phyloP scores from a whole-genome alignment of 1,140 invertebrate species.

The Drosophila subpulchrella region DNA sequence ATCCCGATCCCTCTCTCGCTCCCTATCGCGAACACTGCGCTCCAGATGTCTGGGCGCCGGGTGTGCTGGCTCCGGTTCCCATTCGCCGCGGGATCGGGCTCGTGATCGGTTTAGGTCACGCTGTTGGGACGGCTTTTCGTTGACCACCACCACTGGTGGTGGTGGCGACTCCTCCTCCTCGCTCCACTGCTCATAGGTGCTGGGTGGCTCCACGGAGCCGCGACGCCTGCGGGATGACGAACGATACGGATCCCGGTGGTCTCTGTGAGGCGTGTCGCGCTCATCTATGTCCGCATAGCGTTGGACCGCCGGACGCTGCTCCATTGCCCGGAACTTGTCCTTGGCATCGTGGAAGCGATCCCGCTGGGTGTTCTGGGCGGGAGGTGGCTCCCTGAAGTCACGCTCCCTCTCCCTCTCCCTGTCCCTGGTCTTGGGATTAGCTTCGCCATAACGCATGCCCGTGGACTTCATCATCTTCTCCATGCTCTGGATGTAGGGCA shows the following conservation, averaged over 20 bases:
- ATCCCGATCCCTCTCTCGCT: conserved; percentile 51
- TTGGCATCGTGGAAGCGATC: conserved; percentile 90
- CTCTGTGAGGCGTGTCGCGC: conserved; percentile 41
- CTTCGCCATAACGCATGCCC: conserved; percentile 75
- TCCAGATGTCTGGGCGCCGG: conserved; percentile 22
- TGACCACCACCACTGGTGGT: conserved; percentile 1
- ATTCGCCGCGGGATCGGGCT: conserved; percentile 73
- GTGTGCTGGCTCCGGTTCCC: conserved; percentile 55
- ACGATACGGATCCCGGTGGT: conserved; percentile 41
- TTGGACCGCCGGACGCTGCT: conserved; percentile 87
- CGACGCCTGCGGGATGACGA: conserved; percentile 66
- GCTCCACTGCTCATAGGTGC: conserved; percentile 74
- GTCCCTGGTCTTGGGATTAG: conserved; percentile 35
- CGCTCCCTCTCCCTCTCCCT: conserved; percentile 5
- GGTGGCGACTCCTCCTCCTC: conserved; percentile 61
- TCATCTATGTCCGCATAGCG: conserved; percentile 84
- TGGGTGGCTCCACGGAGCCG: conserved; percentile 60
- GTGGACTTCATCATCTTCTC: conserved; percentile 84
- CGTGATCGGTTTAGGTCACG: conserved; percentile 58
- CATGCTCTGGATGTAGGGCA: conserved; percentile 83
- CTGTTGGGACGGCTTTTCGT: conserved; percentile 27
- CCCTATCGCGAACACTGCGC: conserved; percentile 33
- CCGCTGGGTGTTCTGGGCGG: conserved; percentile 7
- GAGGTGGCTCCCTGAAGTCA: conserved; percentile 13
- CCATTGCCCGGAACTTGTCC: conserved; percentile 92